Conservation (phyloP, 2,113 vertebrate species). For the Orycteropus afer region DNA sequence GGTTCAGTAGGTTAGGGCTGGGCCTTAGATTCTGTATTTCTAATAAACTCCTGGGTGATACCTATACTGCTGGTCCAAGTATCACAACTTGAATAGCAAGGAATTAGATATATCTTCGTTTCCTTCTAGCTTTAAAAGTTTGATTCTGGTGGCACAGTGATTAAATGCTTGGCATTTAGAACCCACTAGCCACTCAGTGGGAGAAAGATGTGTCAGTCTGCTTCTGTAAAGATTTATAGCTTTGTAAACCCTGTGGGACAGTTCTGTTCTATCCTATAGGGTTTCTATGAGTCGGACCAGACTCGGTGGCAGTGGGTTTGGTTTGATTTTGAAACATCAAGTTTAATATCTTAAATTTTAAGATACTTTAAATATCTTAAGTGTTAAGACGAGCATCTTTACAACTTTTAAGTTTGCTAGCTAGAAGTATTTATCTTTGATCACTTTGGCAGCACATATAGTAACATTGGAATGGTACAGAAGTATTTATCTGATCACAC, state of each 20-base stretch:
- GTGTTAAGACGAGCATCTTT: neutral
- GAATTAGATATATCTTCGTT: neutral
- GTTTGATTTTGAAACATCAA: neutral
- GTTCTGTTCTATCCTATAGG: too few species aligned
- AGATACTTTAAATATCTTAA: neutral
- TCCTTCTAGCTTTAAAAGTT: neutral
- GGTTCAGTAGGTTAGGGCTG: neutral
- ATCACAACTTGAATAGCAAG: neutral
- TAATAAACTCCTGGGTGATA: neutral
- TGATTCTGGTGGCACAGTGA: neutral
- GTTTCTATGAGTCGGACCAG: too few species aligned
- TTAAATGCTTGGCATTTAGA: too few species aligned
- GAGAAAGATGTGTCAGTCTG: too few species aligned
- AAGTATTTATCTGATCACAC: neutral
- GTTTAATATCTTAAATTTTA: neutral
- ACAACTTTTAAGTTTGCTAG: slow-evolving; percentile 9
- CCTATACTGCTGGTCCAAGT: neutral
- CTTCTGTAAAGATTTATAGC: too few species aligned
- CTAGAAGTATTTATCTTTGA: neutral
- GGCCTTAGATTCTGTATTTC: neutral
- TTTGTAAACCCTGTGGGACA: too few species aligned
- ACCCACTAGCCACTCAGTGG: too few species aligned
- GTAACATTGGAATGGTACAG: neutral
- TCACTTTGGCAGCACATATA: too few species aligned
- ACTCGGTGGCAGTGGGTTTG: too few species aligned